Evolutionary conservation across 2,888 invertebrate genomes (phyloP).

Genomic region (Palloptera scutellata): DNA sequence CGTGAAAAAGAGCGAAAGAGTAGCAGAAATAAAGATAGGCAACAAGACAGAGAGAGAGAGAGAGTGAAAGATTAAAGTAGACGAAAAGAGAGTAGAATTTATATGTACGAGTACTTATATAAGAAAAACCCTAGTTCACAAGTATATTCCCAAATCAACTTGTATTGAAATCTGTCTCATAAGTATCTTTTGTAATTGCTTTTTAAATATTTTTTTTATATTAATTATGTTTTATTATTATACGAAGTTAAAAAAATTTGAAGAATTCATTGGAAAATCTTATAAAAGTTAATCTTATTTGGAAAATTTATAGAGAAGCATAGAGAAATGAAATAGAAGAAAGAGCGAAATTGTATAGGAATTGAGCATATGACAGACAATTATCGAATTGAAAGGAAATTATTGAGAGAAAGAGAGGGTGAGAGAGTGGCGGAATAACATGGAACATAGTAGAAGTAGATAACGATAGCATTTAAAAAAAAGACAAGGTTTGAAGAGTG

Average conservation of each 20-base stretch:
- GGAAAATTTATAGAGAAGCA: conserved; percentile 12
- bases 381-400: conserved; percentile 30
- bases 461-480: conserved; percentile 62
- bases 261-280: conserved; percentile 8
- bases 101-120: too few species aligned
- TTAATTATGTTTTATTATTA: not conserved
- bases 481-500: conserved; percentile 1
- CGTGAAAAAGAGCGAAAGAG: not conserved
- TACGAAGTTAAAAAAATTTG: conserved; percentile 10
- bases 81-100: not conserved
- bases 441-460: conserved; percentile 45
- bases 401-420: conserved; percentile 41
- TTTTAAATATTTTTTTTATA: not conserved
- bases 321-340: conserved; percentile 7
- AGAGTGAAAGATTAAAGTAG: conserved; percentile 10
- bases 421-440: conserved; percentile 31
- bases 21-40: not conserved
- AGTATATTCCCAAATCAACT: conserved; percentile 61
- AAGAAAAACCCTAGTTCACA: conserved; percentile 44
- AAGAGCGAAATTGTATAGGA: not conserved
- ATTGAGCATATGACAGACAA: not conserved
- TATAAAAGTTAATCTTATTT: conserved; percentile 5
- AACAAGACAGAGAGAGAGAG: conserved; percentile 18
- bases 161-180: conserved; percentile 63
- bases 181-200: conserved; percentile 60